Base-by-base conservation (phyloP, 2,888 invertebrate genomes). In the Cataglyphis cursor region DNA sequence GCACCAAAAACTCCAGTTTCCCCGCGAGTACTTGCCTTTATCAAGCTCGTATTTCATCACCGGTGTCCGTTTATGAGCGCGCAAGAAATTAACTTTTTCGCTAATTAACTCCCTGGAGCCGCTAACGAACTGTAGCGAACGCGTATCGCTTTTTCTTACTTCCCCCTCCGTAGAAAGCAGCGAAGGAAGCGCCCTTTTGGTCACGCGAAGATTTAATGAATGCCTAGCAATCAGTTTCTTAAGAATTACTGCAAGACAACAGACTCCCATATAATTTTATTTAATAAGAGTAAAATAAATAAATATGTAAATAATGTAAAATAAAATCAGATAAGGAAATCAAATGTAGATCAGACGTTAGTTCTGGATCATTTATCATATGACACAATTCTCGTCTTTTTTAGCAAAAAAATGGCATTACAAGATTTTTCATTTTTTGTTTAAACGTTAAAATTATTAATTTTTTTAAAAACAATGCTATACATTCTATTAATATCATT, bases 21-120 rank as follows among this genome's bases (percentile, higher is more conserved):
- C 89, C 85, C 89, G 86, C 89, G 88, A 89, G 87, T 89, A 88
- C 84, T 90, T 90, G 92, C 91, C 91, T 94, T 94, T 94, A 94
- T 94, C 94, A 94, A 92, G 90, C 93, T 94, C 94, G 92, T 94
- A 94, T 94, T 94, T 94, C 94, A 94, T 93, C 92, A 91, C 91
- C 88, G 91, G 91, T 92, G 92, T 93, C 92, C 93, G 91, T 93
- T 94, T 93, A 94, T 92, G 90, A 93, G 90, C 92, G 90, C 89
- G 91, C 92, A 92, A 93, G 94, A 94, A 94, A 94, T 94, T 92
- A 94, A 94, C 93, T 94, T 94, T 93, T 94, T 94, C 93, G 92
- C 94, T 94, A 94, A 94, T 94, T 94, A 94, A 94, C 93, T 94
- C 94, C 93, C 93, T 86, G 82, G 92, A 93, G 92, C 83, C 91